Percentiles rank a stretch among this genome's conserved stretches.
Evolutionary conservation across 2,888 invertebrate genomes (phyloP).

Genomic region (Hymenopus coronatus): DNA sequence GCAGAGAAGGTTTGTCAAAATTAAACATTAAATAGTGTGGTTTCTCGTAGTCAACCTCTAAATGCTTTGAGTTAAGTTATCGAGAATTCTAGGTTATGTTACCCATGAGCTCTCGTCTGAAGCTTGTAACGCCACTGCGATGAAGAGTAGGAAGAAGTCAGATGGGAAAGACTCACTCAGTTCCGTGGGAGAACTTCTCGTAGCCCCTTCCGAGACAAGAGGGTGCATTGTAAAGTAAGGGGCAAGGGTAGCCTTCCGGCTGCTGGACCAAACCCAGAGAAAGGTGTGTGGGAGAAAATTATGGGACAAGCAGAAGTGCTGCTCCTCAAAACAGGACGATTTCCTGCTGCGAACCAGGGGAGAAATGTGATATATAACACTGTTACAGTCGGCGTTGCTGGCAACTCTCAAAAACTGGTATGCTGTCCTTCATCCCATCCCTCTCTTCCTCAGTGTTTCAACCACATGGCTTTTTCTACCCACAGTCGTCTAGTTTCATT

Average conservation of each 20-base stretch:
- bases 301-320: neutral
- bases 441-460: too few species aligned
- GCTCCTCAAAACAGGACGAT: neutral
- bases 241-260: neutral
- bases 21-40: too few species aligned
- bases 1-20: too few species aligned
- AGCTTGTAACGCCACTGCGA: neutral
- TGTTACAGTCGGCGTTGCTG: neutral
- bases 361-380: neutral
- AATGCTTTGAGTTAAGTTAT: too few species aligned
- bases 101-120: too few species aligned
- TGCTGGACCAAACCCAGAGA: neutral
- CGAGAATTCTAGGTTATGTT: too few species aligned
- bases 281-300: neutral
- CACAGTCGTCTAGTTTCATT: too few species aligned
- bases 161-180: neutral
- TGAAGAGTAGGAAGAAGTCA: neutral
- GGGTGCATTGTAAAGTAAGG: neutral
- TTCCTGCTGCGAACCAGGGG: neutral
- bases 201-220: neutral
- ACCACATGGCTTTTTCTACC: too few species aligned
- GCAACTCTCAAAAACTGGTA: too few species aligned
- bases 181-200: neutral
- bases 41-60: too few species aligned
- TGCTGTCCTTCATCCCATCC: too few species aligned